Base-by-base conservation (phyloP, 2,113 vertebrate genomes). In the Xenopus borealis region DNA sequence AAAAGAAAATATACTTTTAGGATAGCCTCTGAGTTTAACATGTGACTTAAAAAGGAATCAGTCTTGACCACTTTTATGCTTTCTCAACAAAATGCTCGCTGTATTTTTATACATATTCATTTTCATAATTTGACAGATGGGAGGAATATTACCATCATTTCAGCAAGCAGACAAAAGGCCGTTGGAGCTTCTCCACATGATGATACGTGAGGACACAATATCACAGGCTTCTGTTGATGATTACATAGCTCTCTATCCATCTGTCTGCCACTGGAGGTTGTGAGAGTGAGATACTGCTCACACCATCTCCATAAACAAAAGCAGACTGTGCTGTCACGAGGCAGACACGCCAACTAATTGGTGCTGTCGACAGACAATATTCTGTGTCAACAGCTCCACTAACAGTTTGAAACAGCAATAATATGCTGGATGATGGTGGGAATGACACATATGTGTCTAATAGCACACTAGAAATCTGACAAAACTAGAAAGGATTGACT, bases 281-380 rank as follows among this genome's bases (percentile, higher is more conserved):
- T 83, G 85, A 27, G 88, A 87, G 72, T 80, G 82, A 89, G 89
- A 90, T 87, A 89, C 86, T 83, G 87, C 89, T 90, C 87, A 84
- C 88, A 90, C 88, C 80, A 17, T 90, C 88, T 88, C 87, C 83
- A 85, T 90, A 92, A 92, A 92, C 91, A 92, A 90, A 91, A 90
- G 89, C 91, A 87, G 88, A 89, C 89, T 86, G 85, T 83, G 89
- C 88, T 92, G 92, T 93, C 91, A 92, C 88, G 85, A 89, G 86
- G 85, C 87, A 92, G 88, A 93, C 90, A 90, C 80, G 84, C 86
- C 88, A 88, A 89, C 90, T 92, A 91, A 92, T 92, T 92, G 90
- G 89, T 89, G 88, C 90, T 93, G 91, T 93, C 90, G 87, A 91
- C 90, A 92, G 90, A 90, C 88, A 92, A 90, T 91, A 90, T 89